These are phyloP conservation scores for Chrysogorgia sp. DNA, from an alignment of 92 coral and sea anemone genomes.

Conservation along the genomic window DNA sequence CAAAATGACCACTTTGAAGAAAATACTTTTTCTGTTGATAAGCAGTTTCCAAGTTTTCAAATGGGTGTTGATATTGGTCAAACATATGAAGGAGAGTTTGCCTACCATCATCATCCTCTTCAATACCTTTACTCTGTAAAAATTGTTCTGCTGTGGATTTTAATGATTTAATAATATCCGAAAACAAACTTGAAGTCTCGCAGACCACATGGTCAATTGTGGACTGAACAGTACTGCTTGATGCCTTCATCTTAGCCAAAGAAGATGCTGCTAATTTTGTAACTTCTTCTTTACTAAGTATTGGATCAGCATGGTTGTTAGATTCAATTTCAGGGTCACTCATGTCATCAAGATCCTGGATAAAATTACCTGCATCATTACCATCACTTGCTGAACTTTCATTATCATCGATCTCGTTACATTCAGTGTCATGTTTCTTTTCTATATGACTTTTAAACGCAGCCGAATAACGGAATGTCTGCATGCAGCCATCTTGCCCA, in stretches of 20 bases:
- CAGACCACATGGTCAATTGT: conserved; percentile 28
- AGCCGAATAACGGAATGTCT: conserved; percentile 14
- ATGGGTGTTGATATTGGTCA: conserved; percentile 18
- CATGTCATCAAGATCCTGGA: too few relatives aligned
- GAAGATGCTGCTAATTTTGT: background rate
- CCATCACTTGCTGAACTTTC: background rate
- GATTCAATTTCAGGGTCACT: too few relatives aligned
- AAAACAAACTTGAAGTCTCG: conserved; percentile 22
- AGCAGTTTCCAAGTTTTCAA: conserved; percentile 1
- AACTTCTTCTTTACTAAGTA: too few relatives aligned
- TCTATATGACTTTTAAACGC: conserved; percentile 2
- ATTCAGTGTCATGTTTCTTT: background rate
- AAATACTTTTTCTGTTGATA: conserved; percentile 4
- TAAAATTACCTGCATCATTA: background rate
- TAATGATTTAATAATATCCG: conserved; percentile 8
- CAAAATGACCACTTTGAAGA: too few relatives aligned
- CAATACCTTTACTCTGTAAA: conserved; percentile 15
- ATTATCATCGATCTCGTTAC: background rate
- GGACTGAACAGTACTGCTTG: conserved; percentile 23
- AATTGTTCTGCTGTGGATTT: conserved; percentile 2
- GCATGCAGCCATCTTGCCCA: conserved; percentile 29
- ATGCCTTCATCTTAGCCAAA: conserved; percentile 8
- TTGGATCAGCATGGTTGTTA: too few relatives aligned
- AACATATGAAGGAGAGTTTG: background rate
- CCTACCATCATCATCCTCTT: background rate